Base-by-base conservation (phyloP, 2,888 invertebrate species). In the Dascillus cervinus region DNA sequence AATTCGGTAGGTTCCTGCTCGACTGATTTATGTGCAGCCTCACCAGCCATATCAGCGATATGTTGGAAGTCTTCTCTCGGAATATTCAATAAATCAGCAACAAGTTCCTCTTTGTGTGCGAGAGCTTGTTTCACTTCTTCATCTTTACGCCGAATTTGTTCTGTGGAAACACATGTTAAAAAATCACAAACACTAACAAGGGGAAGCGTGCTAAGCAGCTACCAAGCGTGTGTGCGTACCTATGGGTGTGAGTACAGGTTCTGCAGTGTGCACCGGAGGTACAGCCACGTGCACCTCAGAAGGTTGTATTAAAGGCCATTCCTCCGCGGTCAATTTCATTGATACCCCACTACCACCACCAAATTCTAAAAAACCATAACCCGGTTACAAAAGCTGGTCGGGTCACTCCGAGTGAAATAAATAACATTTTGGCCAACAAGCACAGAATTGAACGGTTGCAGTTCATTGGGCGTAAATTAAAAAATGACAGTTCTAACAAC, bases 211-310 rank as follows among this genome's bases (percentile, higher is more conserved):
- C 5, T n/a, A n/a, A 28, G 3, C 4, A 10, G 9, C 22, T 22
- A 9, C 6, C 9, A 22, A 22, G 5, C 9, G 6, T 6, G 4
- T n/a, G 5, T 22, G 22, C 59, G 56, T 71, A 82, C 81, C 81
- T 64, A 82, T 72, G 46, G 84, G 82, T 39, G 85, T 84, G 52
- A 84, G 69, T 55, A 83, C 81, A 42, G 83, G 79, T 59, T 85
- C 79, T 11, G 86, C 84, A 32, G 78, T 76, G 53, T 79, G 79
- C 29, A 84, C 78, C 32, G 82, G 78, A 49, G 78, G 75, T 52
- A 79, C 75, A 51, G 77, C 78, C 40, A 84, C 73, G 51, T 77
- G 76, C 51, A 84, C 82, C 62, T 84, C 83, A 37, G 77, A 75
- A 22, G 84, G 83, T 55, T 79, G 76, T 48, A 79, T 75, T 42